Conservation (phyloP, 2,113 vertebrate species). For the Hystrix cristata region DNA sequence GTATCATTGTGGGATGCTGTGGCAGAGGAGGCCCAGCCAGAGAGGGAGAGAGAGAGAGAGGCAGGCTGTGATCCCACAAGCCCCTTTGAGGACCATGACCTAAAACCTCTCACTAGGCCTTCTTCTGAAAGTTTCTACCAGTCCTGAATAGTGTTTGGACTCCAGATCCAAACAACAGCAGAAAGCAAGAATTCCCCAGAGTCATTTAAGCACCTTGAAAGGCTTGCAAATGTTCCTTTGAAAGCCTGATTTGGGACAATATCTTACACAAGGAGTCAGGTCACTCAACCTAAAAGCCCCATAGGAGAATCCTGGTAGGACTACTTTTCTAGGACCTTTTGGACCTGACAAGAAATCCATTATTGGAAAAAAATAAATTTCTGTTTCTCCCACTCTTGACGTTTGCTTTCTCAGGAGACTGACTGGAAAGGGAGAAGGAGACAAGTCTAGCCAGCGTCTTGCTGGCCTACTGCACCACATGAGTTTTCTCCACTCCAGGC, state of each 20-base stretch:
- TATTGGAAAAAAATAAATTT: neutral
- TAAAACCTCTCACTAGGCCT: neutral
- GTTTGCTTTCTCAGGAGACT: neutral
- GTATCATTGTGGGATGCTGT: neutral
- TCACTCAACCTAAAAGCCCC: neutral
- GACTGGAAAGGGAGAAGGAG: neutral
- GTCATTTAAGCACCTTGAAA: neutral
- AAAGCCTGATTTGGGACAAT: neutral
- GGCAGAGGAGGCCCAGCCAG: too few relatives aligned
- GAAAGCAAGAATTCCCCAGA: neutral
- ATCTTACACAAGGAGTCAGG: neutral
- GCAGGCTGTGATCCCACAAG: neutral
- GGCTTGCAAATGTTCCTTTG: neutral
- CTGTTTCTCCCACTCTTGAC: neutral
- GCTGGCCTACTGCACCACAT: neutral
- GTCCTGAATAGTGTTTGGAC: neutral
- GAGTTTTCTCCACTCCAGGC: neutral
- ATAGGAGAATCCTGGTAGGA: neutral
- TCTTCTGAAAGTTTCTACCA: neutral
- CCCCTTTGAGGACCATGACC: neutral
- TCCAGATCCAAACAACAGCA: neutral
- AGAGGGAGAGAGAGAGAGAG: neutral
- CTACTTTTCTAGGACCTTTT: neutral
- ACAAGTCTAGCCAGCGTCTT: neutral
- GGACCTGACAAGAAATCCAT: neutral